phyloP scores from a whole-genome alignment of 2,797 vertebrate genomes.

The Fratercula arctica region DNA sequence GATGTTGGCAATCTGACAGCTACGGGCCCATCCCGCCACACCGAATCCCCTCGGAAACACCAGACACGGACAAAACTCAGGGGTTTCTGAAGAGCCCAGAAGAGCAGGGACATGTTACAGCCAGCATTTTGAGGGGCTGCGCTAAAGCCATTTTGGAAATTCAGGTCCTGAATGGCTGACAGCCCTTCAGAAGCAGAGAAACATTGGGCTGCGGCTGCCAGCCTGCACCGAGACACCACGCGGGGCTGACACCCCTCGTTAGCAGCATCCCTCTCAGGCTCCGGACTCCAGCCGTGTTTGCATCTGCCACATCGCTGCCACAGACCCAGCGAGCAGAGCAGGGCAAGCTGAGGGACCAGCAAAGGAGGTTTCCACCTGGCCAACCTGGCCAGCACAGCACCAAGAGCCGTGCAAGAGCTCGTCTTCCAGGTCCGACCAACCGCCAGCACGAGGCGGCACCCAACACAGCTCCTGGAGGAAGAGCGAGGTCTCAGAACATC shows the following conservation, averaged over 20 bases:
- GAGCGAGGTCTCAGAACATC: not conserved
- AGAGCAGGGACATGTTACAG: not conserved
- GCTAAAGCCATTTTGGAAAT: not conserved
- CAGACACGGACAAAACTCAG: not conserved
- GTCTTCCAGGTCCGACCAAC: not conserved
- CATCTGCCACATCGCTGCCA: not conserved
- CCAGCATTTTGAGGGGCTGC: not conserved
- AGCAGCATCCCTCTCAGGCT: not conserved
- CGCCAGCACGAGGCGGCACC: not conserved
- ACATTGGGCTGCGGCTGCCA: not conserved
- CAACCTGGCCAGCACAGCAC: not conserved
- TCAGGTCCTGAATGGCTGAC: too few relatives aligned
- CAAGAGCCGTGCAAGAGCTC: not conserved
- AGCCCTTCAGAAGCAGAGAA: not conserved
- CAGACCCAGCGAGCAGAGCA: not conserved
- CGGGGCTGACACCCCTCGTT: not conserved
- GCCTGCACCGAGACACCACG: fast-evolving
- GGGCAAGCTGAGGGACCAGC: not conserved
- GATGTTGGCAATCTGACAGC: fast-evolving
- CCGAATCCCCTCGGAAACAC: not conserved
- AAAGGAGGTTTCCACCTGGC: not conserved
- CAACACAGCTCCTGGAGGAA: not conserved
- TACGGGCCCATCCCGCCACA: not conserved
- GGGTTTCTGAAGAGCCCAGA: not conserved
- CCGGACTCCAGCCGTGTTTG: not conserved